Conservation (phyloP, 2,797 vertebrate species). For the Hafferia zeledoni region DNA sequence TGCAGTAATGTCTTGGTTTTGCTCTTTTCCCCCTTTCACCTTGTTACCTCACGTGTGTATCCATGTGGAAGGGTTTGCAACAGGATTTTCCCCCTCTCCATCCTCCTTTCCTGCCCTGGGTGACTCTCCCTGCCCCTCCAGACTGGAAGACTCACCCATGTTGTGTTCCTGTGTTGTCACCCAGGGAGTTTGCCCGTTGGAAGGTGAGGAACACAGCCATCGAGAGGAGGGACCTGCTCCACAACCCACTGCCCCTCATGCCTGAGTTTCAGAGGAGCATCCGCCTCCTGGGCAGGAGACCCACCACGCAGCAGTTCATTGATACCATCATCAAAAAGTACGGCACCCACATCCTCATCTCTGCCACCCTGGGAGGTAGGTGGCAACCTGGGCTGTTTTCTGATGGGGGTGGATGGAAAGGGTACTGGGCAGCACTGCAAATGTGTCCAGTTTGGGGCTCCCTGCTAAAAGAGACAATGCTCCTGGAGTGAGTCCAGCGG, state of each 20-base stretch:
- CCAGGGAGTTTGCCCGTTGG: slow-evolving; percentile 99
- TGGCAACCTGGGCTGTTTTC: not conserved
- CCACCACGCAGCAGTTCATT: slow-evolving; percentile 97
- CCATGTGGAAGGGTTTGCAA: not conserved
- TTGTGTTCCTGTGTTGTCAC: slow-evolving; percentile 39
- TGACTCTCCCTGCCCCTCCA: not conserved
- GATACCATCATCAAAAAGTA: slow-evolving; percentile 99
- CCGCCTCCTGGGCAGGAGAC: slow-evolving; percentile 94
- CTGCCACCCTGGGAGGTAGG: slow-evolving; percentile 98
- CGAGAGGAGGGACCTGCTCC: slow-evolving; percentile 93
- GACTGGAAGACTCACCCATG: not conserved
- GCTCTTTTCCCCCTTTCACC: not conserved
- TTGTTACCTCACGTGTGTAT: not conserved
- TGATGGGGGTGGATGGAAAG: fast-evolving
- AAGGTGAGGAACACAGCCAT: slow-evolving; percentile 99
- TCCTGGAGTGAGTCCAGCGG: not conserved
- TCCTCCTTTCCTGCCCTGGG: fast-evolving
- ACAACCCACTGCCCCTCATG: slow-evolving; percentile 95
- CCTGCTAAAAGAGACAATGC: not conserved
- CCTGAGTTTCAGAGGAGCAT: slow-evolving; percentile 97
- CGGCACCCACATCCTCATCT: slow-evolving; percentile 98
- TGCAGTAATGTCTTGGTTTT: not conserved
- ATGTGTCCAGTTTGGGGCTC: not conserved
- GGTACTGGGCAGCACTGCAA: too few species aligned
- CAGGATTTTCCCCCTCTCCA: not conserved